These are phyloP conservation scores for Athalia circularis DNA, from an alignment of 2,888 invertebrate species.

Conservation along the genomic window DNA sequence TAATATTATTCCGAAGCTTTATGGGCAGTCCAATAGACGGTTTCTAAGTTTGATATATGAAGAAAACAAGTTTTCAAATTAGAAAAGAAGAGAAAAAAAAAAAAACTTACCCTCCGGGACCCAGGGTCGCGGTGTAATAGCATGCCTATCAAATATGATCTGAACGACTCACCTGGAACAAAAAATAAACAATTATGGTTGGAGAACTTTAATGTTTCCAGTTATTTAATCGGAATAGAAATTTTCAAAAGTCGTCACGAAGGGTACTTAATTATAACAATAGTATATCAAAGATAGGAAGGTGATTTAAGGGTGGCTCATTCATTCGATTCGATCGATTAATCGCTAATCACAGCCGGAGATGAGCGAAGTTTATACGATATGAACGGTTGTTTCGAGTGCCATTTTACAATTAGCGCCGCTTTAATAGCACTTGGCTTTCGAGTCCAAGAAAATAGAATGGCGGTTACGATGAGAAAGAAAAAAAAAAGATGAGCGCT, in stretches of 20 bases:
- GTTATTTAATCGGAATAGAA: neutral
- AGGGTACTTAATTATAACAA: no score
- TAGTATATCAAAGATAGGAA: no score
- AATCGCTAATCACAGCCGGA: no score
- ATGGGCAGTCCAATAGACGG: no score
- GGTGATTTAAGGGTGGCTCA: no score
- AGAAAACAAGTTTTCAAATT: neutral
- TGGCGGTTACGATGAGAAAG: neutral
- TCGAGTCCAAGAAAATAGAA: neutral
- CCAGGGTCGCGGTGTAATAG: neutral
- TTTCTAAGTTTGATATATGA: neutral
- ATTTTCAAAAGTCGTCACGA: neutral
- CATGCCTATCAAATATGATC: slow-evolving; percentile 16
- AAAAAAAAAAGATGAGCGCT: no score
- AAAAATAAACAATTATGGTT: slow-evolving; percentile 46
- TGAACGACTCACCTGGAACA: slow-evolving; percentile 62
- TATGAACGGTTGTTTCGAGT: no score
- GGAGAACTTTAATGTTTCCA: neutral
- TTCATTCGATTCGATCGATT: no score
- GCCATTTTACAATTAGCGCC: no score
- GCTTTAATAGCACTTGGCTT: no score
- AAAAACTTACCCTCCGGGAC: slow-evolving; percentile 18
- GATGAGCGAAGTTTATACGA: no score
- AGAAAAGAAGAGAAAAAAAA: neutral
- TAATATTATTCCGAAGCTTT: no score